These are phyloP conservation scores for Pipistrellus pipistrellus DNA, from an alignment of 2,797 vertebrate genomes.

Conservation along the genomic window DNA sequence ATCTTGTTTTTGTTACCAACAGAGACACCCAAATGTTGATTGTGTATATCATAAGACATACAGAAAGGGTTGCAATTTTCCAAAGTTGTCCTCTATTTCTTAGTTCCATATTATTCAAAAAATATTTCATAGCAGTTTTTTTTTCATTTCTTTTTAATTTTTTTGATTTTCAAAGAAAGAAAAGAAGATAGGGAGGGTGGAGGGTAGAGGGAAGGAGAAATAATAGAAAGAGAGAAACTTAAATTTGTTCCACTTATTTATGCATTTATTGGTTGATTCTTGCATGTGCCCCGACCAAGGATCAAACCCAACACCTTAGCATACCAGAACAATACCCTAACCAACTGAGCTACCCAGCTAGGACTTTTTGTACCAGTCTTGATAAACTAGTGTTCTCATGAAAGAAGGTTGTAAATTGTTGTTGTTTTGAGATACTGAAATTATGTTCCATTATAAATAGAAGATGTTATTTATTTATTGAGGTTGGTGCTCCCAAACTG, in stretches of 20 bases:
- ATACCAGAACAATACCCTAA: background rate
- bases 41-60: background rate
- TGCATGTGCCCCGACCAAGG: background rate
- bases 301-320: background rate
- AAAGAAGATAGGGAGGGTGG: no score
- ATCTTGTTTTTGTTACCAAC: background rate
- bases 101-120: background rate
- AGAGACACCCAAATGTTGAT: background rate
- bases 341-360: background rate
- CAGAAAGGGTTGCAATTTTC: background rate
- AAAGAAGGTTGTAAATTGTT: conserved; percentile 31
- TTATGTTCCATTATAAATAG: conserved; percentile 67
- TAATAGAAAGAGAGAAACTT: background rate
- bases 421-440: conserved; percentile 60
- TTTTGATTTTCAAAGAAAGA: no score
- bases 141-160: no score
- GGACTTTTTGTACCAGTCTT: conserved; percentile 23
- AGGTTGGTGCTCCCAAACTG: conserved; percentile 44
- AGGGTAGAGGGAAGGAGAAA: background rate
- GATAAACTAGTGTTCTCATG: conserved; percentile 32
- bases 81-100: conserved; percentile 31
- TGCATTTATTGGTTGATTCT: background rate
- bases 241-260: background rate
- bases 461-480: conserved; percentile 67
- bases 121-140: background rate